Conservation (phyloP, 2,888 invertebrate genomes). For the Latheticus oryzae region DNA sequence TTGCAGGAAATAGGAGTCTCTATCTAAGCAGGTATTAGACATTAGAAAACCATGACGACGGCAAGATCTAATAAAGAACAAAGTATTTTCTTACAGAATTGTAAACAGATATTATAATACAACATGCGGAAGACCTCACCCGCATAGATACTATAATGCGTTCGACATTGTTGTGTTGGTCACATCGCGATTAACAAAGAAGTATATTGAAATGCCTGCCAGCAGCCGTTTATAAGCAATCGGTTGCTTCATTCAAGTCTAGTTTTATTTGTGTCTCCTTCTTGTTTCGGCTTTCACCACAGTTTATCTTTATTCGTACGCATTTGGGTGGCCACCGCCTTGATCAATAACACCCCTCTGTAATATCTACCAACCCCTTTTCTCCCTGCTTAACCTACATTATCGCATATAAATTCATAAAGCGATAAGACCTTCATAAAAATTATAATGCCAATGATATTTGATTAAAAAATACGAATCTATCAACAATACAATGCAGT, state of each 20-base stretch:
- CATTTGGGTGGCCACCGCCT: slow-evolving; percentile 43
- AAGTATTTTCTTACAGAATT: too few species aligned
- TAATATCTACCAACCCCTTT: slow-evolving; percentile 29
- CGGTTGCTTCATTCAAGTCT: slow-evolving; percentile 32
- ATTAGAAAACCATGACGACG: too few species aligned
- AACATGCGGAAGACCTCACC: background rate
- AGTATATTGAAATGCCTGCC: slow-evolving; percentile 32
- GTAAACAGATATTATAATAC: background rate
- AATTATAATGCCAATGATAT: too few species aligned
- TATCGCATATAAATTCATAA: slow-evolving; percentile 31
- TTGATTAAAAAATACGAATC: too few species aligned
- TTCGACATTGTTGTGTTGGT: slow-evolving; percentile 6
- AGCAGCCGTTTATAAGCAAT: slow-evolving; percentile 37
- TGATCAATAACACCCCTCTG: slow-evolving; percentile 41
- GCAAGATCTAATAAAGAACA: too few species aligned
- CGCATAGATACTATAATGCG: slow-evolving; percentile 12
- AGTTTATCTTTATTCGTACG: slow-evolving; percentile 35
- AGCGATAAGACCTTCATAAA: too few species aligned
- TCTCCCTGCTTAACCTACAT: slow-evolving; percentile 31
- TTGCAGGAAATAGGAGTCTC: too few species aligned
- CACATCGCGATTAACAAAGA: slow-evolving; percentile 22
- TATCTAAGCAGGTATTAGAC: too few species aligned
- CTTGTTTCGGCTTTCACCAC: slow-evolving; percentile 6
- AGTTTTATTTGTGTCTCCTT: slow-evolving; percentile 21
- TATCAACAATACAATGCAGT: too few species aligned